Evolutionary conservation across 2,113 vertebrate genomes (phyloP).

Genomic region (Noctilio leporinus): DNA sequence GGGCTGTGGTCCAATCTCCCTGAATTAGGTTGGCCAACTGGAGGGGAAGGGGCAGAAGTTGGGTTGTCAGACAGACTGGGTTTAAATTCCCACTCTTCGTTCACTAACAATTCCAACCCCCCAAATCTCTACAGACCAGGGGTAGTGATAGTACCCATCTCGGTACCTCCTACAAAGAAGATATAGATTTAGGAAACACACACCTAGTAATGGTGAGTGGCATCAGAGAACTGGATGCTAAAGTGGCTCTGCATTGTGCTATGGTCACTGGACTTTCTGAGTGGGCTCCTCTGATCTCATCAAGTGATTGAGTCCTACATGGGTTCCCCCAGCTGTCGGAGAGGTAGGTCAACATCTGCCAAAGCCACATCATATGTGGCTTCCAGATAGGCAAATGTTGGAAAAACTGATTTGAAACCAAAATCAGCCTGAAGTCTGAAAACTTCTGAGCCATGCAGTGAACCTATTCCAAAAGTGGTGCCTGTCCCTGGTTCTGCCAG

Average conservation of each 20-base stretch:
- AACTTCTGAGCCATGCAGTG: not conserved
- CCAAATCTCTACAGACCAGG: too few relatives aligned
- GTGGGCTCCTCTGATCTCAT: not conserved
- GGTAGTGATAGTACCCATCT: rapidly evolving
- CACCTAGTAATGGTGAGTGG: not conserved
- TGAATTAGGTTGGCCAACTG: not conserved
- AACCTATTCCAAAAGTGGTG: not conserved
- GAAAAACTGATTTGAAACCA: not conserved
- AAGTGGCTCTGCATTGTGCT: not conserved
- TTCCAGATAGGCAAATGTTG: not conserved
- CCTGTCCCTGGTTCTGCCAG: not conserved
- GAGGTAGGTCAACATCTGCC: not conserved
- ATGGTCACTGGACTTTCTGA: not conserved
- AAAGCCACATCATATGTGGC: too few relatives aligned
- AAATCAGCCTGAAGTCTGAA: not conserved
- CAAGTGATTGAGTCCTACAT: not conserved
- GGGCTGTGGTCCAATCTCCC: not conserved
- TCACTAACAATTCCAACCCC: not conserved
- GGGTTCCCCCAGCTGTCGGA: not conserved
- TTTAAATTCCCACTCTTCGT: not conserved
- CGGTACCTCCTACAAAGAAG: not conserved
- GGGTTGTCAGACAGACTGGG: not conserved
- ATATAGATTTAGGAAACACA: not conserved
- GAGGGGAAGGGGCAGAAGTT: not conserved
- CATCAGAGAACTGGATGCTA: not conserved